Evolutionary conservation across 2,113 vertebrate genomes (phyloP).

Genomic region (Rhineura floridana): DNA sequence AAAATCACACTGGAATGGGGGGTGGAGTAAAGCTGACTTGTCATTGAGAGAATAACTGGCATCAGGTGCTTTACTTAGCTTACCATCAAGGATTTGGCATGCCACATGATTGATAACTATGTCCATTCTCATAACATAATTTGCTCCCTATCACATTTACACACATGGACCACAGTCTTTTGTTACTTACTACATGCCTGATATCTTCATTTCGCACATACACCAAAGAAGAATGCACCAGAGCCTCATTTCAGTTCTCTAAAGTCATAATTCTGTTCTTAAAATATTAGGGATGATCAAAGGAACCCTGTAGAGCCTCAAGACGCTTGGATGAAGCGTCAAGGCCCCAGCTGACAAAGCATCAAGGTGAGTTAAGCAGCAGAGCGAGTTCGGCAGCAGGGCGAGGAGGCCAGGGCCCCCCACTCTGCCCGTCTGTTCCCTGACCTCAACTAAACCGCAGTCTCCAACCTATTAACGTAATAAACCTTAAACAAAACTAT

Average conservation of each 20-base stretch:
- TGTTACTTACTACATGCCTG: not conserved
- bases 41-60: slow-evolving; percentile 56
- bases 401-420: no score
- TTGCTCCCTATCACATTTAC: slow-evolving; percentile 32
- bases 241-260: rapidly evolving
- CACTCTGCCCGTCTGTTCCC: no score
- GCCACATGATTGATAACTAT: slow-evolving; percentile 53
- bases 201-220: not conserved
- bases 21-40: slow-evolving; percentile 50
- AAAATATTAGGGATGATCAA: not conserved
- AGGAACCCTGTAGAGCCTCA: not conserved
- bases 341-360: no score
- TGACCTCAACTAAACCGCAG: no score
- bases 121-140: slow-evolving; percentile 13
- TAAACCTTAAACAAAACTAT: no score
- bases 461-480: no score
- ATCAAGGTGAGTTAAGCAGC: no score
- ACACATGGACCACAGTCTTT: not conserved
- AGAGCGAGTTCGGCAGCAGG: no score
- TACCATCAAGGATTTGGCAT: slow-evolving; percentile 44
- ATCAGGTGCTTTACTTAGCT: slow-evolving; percentile 48
- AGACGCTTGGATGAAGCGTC: no score
- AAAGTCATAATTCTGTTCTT: slow-evolving; percentile 7
- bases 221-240: not conserved
- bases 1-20: not conserved